Percentiles rank a stretch among this genome's conserved stretches.
phyloP scores from a whole-genome alignment of 2,797 vertebrate genomes.

The Coregonus ussuriensis region DNA sequence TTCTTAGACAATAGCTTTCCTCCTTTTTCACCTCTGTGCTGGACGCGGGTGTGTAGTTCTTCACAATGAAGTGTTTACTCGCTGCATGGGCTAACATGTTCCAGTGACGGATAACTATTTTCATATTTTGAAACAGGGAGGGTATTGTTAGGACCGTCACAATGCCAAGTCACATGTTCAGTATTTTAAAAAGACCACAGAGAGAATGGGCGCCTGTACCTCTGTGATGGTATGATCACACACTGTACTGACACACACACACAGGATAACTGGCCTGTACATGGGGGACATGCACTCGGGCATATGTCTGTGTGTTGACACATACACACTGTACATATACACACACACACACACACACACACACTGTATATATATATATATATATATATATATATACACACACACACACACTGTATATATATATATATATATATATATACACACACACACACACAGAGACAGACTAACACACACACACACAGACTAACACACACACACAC shows the following conservation, averaged over 20 bases:
- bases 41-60: slow-evolving; percentile 16
- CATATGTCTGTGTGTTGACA: slow-evolving; percentile 22
- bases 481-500: no score
- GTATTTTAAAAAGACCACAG: slow-evolving; percentile 6
- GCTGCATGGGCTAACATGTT: slow-evolving; percentile 30
- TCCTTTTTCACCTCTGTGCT: slow-evolving; percentile 25
- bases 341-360: slow-evolving; percentile 1
- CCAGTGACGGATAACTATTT: slow-evolving; percentile 50
- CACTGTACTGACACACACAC: neutral
- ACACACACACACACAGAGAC: no score
- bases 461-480: no score
- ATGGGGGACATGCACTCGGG: neutral
- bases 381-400: no score
- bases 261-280: neutral
- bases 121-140: slow-evolving; percentile 52
- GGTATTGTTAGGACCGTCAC: slow-evolving; percentile 39
- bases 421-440: no score
- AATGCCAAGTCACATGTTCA: slow-evolving; percentile 19
- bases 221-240: slow-evolving; percentile 17
- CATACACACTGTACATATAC: neutral
- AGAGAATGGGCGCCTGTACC: slow-evolving; percentile 54
- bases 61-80: slow-evolving; percentile 44
- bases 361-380: no score
- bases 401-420: no score
- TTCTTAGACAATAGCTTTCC: slow-evolving; percentile 38